A percentile compares a stretch with the other conserved stretches of the same genome.
Evolutionary conservation across 2,797 vertebrate genomes (phyloP).

Genomic region (Spinus olivaceus): DNA sequence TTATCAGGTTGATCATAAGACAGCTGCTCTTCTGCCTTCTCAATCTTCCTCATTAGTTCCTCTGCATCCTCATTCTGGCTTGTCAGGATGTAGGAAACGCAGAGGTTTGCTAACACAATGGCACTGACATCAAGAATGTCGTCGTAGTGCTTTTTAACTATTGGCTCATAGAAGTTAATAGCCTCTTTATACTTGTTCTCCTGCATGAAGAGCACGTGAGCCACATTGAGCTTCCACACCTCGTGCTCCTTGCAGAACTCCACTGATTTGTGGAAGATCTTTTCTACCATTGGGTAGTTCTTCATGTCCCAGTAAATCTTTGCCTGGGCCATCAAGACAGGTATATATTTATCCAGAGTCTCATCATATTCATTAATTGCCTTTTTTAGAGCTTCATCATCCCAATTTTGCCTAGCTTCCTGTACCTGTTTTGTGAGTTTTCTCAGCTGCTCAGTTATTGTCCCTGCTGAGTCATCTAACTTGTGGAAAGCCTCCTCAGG

Average conservation of each 20-base stretch:
- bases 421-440: constrained; percentile 89
- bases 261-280: constrained; percentile 92
- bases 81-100: constrained; percentile 95
- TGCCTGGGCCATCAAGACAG: constrained; percentile 94
- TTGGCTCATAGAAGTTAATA: constrained; percentile 92
- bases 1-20: constrained; percentile 89
- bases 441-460: constrained; percentile 86
- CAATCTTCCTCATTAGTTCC: constrained; percentile 91
- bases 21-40: constrained; percentile 94
- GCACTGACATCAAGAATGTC: constrained; percentile 92
- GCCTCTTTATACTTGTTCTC: constrained; percentile 95
- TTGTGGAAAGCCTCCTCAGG: constrained; percentile 95
- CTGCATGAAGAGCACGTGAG: constrained; percentile 97
- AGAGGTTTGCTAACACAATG: constrained; percentile 93
- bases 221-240: constrained; percentile 94
- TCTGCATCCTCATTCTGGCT: constrained; percentile 95
- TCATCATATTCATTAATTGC: constrained; percentile 86
- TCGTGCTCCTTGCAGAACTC: constrained; percentile 93
- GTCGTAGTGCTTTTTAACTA: constrained; percentile 94
- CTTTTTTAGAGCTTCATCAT: constrained; percentile 86
- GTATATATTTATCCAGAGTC: constrained; percentile 89
- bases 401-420: constrained; percentile 81
- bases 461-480: constrained; percentile 86
- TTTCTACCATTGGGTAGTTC: constrained; percentile 93
- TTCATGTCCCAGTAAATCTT: constrained; percentile 97